Conservation (phyloP, 2,797 vertebrate species). For the Melanotaenia maccullochi region DNA sequence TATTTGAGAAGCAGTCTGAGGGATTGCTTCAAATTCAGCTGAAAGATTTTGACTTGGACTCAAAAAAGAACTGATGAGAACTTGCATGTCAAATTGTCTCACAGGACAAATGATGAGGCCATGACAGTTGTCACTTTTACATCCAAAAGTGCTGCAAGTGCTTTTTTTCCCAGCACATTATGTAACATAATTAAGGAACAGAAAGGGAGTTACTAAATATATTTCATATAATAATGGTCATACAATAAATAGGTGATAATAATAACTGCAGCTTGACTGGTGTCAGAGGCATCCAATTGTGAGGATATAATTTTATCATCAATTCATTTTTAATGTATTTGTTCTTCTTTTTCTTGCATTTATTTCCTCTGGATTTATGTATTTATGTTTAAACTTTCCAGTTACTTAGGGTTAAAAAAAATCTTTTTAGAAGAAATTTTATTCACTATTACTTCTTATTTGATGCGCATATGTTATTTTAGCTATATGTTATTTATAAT, state of each 20-base stretch:
- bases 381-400: neutral
- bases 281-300: neutral
- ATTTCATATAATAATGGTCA: neutral
- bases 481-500: slow-evolving; percentile 16
- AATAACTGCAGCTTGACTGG: neutral
- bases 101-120: neutral
- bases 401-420: neutral
- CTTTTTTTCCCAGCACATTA: neutral
- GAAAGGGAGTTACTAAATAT: neutral
- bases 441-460: no score
- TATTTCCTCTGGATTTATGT: neutral
- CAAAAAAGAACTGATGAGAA: neutral
- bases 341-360: neutral
- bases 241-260: neutral
- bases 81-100: neutral
- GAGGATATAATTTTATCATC: neutral
- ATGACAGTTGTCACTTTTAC: neutral
- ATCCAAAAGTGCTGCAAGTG: neutral
- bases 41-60: neutral
- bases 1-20: neutral
- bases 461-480: neutral
- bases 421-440: no score
- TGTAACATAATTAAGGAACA: neutral
- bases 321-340: neutral
- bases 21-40: neutral